phyloP scores from a whole-genome alignment of 2,113 vertebrate species.

The Anseranas semipalmata region DNA sequence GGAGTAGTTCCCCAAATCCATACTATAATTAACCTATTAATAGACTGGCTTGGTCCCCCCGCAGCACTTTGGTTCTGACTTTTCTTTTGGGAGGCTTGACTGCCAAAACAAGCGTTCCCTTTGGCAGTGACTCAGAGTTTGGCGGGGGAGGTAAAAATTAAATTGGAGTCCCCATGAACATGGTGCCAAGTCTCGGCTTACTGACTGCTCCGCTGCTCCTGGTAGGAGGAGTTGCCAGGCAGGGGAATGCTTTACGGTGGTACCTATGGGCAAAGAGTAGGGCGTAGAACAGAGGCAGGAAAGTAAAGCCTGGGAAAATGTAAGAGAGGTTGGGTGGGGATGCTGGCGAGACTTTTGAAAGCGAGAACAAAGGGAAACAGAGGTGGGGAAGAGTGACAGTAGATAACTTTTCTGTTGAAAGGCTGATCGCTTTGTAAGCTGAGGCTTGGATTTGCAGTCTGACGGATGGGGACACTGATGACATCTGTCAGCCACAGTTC shows the following conservation, averaged over 20 bases:
- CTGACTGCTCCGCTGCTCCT: background rate
- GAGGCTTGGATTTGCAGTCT: background rate
- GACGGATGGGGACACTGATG: background rate
- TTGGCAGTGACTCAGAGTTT: constrained; percentile 23
- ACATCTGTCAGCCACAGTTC: background rate
- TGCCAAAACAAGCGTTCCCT: constrained; percentile 21
- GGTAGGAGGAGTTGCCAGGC: background rate
- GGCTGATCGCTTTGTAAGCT: background rate
- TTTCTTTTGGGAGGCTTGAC: constrained; percentile 25
- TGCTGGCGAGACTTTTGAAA: background rate
- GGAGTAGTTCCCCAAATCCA: constrained; percentile 49
- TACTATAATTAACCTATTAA: constrained; percentile 58
- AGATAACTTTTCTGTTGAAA: background rate
- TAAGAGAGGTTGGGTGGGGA: background rate
- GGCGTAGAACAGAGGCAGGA: background rate
- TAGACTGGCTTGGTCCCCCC: constrained; percentile 42
- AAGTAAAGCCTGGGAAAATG: background rate
- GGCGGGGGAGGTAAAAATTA: background rate
- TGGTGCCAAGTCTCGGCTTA: constrained; percentile 9
- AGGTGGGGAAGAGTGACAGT: background rate
- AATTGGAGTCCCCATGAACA: background rate
- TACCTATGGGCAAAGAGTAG: background rate
- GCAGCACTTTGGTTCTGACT: constrained; percentile 38
- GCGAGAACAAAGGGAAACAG: background rate
- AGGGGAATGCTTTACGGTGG: background rate